Evolutionary conservation across 2,888 invertebrate genomes (phyloP).

Genomic region (Nyleta sp.): DNA sequence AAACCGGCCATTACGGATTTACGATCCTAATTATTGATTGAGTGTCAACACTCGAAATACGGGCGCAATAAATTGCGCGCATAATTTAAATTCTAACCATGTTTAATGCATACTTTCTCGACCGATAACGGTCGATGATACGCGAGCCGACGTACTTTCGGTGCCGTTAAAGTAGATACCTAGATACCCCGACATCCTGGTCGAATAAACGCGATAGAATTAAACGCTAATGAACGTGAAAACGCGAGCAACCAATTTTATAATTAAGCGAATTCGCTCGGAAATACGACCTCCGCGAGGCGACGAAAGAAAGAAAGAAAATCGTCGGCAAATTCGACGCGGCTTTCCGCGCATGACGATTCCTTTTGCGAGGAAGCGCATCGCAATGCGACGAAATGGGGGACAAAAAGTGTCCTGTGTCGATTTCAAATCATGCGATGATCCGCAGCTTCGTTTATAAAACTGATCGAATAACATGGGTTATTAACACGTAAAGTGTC

Average conservation of each 20-base stretch:
- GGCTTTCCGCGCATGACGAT: too few relatives aligned
- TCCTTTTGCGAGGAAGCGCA: too few relatives aligned
- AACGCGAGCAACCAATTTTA: slow-evolving; percentile 14
- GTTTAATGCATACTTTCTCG: slow-evolving; percentile 41
- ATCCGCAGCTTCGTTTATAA: slow-evolving; percentile 39
- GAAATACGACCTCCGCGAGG: background rate
- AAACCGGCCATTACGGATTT: slow-evolving; percentile 17
- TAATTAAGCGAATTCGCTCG: slow-evolving; percentile 3
- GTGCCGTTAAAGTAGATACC: slow-evolving; percentile 51
- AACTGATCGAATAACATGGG: slow-evolving; percentile 49
- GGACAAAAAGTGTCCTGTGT: background rate
- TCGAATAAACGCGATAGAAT: slow-evolving; percentile 12
- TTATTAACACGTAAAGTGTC: slow-evolving; percentile 54
- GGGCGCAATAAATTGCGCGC: slow-evolving; percentile 15
- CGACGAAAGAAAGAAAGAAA: too few relatives aligned
- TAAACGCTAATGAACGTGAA: slow-evolving; percentile 22
- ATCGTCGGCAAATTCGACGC: too few relatives aligned
- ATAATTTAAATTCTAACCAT: slow-evolving; percentile 42
- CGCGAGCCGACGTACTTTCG: slow-evolving; percentile 22
- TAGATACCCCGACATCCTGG: slow-evolving; percentile 8
- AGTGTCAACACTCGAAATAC: slow-evolving; percentile 26
- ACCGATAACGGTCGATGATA: slow-evolving; percentile 47
- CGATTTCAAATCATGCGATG: slow-evolving; percentile 23
- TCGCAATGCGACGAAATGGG: too few relatives aligned
- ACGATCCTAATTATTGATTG: slow-evolving; percentile 28